These are phyloP conservation scores for Tribolium freemani DNA, from an alignment of 2,888 invertebrate genomes.

Conservation along the genomic window DNA sequence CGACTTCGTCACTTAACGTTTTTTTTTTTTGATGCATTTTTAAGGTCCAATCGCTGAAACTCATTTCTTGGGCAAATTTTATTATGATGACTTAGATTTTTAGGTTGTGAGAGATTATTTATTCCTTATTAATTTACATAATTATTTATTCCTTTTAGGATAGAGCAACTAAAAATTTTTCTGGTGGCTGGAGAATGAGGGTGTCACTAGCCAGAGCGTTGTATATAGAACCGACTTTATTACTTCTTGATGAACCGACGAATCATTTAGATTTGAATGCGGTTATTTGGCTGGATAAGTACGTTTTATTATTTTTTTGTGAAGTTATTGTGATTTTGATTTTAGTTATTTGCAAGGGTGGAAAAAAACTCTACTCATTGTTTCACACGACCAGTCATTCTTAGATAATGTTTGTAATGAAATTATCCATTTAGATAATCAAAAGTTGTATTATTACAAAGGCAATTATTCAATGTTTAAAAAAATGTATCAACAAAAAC, in stretches of 20 bases:
- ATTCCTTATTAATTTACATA: too few species aligned
- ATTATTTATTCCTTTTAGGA: constrained; percentile 67
- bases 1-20: too few species aligned
- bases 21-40: too few species aligned
- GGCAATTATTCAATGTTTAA: constrained; percentile 99
- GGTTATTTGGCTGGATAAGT: constrained; percentile 99
- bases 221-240: constrained; percentile 96
- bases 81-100: too few species aligned
- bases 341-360: constrained; percentile 93
- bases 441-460: constrained; percentile 96
- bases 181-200: constrained; percentile 99
- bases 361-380: constrained; percentile 98
- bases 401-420: constrained; percentile 99
- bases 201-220: constrained; percentile 97
- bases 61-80: too few species aligned
- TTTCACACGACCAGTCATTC: constrained; percentile 99
- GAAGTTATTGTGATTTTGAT: constrained; percentile 42
- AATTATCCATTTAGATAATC: constrained; percentile 95
- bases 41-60: too few species aligned
- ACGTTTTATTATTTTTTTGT: constrained; percentile 60
- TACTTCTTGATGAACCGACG: constrained; percentile 98
- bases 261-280: constrained; percentile 99
- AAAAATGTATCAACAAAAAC: constrained; percentile 97
- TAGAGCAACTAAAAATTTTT: constrained; percentile 90
- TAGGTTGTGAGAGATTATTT: too few species aligned